These are phyloP conservation scores for Sebastes vulpes DNA, from an alignment of 2,797 vertebrate genomes.

Conservation along the genomic window DNA sequence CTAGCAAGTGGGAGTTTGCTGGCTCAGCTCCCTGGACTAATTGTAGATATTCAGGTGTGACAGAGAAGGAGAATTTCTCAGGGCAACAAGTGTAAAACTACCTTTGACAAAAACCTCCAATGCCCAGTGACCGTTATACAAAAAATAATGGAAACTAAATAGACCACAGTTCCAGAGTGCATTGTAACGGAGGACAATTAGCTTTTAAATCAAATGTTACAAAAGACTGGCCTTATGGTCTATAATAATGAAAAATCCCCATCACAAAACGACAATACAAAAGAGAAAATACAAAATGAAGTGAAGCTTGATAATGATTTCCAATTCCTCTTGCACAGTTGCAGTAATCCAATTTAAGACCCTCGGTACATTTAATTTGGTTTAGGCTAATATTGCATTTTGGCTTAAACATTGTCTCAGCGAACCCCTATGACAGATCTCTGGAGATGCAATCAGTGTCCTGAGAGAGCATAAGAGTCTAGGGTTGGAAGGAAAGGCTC, in stretches of 20 bases:
- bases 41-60: slow-evolving; percentile 16
- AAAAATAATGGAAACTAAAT: background rate
- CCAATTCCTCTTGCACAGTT: background rate
- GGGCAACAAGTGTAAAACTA: slow-evolving; percentile 10
- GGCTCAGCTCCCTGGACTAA: slow-evolving; percentile 27
- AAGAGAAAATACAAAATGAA: slow-evolving; percentile 2
- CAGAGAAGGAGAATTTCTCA: slow-evolving; percentile 3
- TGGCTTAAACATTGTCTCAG: background rate
- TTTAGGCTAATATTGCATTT: slow-evolving; percentile 2
- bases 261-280: background rate
- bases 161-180: background rate
- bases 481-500: slow-evolving; percentile 16
- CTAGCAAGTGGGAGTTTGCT: slow-evolving; percentile 17
- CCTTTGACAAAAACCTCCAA: background rate
- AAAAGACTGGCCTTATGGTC: background rate
- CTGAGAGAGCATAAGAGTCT: slow-evolving; percentile 6
- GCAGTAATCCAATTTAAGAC: slow-evolving; percentile 13
- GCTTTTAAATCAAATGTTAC: background rate
- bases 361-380: background rate
- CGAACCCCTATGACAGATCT: slow-evolving; percentile 12
- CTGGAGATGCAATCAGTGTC: slow-evolving; percentile 23
- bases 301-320: background rate
- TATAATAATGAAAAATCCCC: background rate
- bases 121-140: background rate
- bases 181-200: fast-evolving